A percentile compares a stretch with the other conserved stretches of the same genome.
These are phyloP conservation scores for Peromyscus maniculatus DNA, from an alignment of 2,113 vertebrate genomes.

Conservation along the genomic window DNA sequence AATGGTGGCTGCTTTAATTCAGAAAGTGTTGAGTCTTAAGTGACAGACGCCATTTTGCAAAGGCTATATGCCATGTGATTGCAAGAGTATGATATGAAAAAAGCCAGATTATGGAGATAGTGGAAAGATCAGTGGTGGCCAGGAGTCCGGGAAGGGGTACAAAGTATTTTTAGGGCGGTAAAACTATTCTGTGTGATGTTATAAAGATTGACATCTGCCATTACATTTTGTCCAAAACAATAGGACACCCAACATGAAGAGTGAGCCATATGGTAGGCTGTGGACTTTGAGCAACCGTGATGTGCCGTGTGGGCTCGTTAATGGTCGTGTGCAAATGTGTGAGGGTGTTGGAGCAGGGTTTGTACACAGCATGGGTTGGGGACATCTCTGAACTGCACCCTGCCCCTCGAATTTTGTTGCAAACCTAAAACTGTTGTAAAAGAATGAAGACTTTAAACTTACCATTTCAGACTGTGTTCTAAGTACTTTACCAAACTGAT, in stretches of 20 bases:
- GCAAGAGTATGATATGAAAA: background rate
- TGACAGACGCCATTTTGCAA: background rate
- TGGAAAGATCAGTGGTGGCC: background rate
- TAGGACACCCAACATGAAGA: background rate
- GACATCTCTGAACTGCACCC: background rate
- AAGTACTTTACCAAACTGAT: background rate
- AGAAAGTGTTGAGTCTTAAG: background rate
- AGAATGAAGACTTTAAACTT: background rate
- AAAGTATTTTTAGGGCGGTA: background rate
- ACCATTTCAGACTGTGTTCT: background rate
- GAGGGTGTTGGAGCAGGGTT: too few relatives aligned
- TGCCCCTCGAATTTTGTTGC: background rate
- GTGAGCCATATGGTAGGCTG: background rate
- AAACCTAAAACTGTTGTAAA: background rate
- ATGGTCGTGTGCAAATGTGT: fast-evolving
- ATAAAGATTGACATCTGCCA: too few relatives aligned
- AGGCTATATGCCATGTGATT: background rate
- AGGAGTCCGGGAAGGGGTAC: background rate
- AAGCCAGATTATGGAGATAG: background rate
- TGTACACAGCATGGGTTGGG: background rate
- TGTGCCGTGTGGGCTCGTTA: background rate
- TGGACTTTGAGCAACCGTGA: too few relatives aligned
- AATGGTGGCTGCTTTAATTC: background rate
- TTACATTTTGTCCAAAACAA: background rate
- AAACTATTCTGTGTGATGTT: background rate